These are phyloP conservation scores for Drosophila pseudotakahashii DNA, from an alignment of 2,888 invertebrate genomes.

Conservation along the genomic window DNA sequence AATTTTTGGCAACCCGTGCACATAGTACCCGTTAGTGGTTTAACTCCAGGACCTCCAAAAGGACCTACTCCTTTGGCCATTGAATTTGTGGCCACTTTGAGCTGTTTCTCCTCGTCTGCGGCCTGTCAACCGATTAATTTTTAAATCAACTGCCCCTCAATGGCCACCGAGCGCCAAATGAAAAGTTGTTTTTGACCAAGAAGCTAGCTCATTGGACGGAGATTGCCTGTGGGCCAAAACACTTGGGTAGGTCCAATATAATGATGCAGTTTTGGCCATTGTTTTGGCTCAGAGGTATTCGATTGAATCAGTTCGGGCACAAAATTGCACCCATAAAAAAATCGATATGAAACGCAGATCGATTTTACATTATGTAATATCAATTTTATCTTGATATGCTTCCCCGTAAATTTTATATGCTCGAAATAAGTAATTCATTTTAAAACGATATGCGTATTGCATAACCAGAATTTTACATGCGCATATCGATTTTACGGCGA, in stretches of 20 bases:
- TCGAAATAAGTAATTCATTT: no score
- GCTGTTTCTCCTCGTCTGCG: slow-evolving; percentile 8
- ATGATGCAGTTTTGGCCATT: slow-evolving; percentile 12
- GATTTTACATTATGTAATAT: no score
- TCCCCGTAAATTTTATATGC: no score
- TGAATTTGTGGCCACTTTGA: slow-evolving; percentile 37
- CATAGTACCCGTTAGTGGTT: slow-evolving; percentile 45
- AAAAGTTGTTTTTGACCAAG: slow-evolving; percentile 33
- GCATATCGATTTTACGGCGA: no score
- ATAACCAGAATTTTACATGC: no score
- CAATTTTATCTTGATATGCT: no score
- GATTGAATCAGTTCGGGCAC: not conserved
- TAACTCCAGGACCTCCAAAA: not conserved
- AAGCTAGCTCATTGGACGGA: slow-evolving; percentile 23
- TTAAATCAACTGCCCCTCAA: slow-evolving; percentile 40
- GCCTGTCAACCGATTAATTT: slow-evolving; percentile 49
- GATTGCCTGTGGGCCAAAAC: slow-evolving; percentile 9
- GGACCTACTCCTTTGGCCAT: not conserved
- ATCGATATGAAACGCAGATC: no score
- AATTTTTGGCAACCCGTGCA: slow-evolving; percentile 29
- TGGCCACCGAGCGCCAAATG: slow-evolving; percentile 30
- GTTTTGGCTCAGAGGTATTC: not conserved
- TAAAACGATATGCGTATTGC: no score
- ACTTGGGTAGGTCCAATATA: not conserved
- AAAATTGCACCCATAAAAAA: no score